phyloP scores from a whole-genome alignment of 2,888 invertebrate genomes.

The Arrhopalites spinosus region DNA sequence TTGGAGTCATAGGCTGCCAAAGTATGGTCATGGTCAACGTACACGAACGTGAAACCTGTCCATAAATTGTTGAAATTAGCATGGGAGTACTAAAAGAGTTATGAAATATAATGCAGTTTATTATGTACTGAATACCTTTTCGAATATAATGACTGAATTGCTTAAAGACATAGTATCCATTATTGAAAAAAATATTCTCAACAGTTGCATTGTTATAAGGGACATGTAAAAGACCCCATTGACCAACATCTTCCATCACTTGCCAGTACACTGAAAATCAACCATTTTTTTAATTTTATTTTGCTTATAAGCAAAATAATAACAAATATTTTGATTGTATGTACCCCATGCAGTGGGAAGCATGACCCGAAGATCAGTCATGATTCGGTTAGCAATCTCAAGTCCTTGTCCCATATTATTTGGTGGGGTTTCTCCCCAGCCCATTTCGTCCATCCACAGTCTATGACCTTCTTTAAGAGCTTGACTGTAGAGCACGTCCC shows the following conservation, averaged over 20 bases:
- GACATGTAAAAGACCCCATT: slow-evolving; percentile 50
- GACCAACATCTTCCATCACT: slow-evolving; percentile 48
- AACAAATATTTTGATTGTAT: too few relatives aligned
- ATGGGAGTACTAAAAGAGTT: background rate
- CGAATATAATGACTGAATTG: slow-evolving; percentile 53
- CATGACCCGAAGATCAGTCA: slow-evolving; percentile 46
- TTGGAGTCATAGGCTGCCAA: slow-evolving; percentile 43
- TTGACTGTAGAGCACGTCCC: slow-evolving; percentile 42
- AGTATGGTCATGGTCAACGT: slow-evolving; percentile 42
- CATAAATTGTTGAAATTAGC: background rate
- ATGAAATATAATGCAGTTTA: background rate
- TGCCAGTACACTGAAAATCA: slow-evolving; percentile 53
- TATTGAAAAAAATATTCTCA: slow-evolving; percentile 44
- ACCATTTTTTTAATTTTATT: too few relatives aligned
- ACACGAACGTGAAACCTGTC: slow-evolving; percentile 48
- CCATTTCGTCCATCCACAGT: slow-evolving; percentile 54
- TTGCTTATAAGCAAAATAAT: too few relatives aligned
- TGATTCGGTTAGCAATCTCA: slow-evolving; percentile 46
- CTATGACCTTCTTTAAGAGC: slow-evolving; percentile 42
- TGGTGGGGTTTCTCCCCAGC: slow-evolving; percentile 45
- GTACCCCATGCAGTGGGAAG: slow-evolving; percentile 55
- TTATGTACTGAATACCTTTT: slow-evolving; percentile 40
- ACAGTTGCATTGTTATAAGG: slow-evolving; percentile 43
- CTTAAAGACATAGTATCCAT: slow-evolving; percentile 49
- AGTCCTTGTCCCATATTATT: slow-evolving; percentile 52